Percentiles rank a stretch among this genome's conserved stretches.
phyloP scores from a whole-genome alignment of 2,113 vertebrate genomes.

The Larimichthys crocea region DNA sequence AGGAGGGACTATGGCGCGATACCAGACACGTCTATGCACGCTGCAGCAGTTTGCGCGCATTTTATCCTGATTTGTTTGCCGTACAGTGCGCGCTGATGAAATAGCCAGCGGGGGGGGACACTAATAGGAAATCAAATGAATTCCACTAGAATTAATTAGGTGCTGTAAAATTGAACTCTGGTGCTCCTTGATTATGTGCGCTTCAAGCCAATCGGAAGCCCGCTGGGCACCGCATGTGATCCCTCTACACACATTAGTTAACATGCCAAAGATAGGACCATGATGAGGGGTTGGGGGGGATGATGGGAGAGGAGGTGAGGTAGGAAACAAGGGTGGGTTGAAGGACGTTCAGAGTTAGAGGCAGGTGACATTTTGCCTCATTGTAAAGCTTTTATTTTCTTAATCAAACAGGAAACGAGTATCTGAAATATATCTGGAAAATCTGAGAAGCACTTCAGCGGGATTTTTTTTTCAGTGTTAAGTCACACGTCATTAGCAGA shows the following conservation, averaged over 20 bases:
- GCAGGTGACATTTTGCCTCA: neutral
- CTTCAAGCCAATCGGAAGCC: slow-evolving; percentile 48
- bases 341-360: slow-evolving; percentile 1
- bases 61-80: neutral
- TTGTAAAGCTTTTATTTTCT: neutral
- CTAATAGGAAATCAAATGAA: slow-evolving; percentile 64
- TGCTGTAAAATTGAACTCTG: slow-evolving; percentile 60
- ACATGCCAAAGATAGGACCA: slow-evolving; percentile 43
- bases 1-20: neutral
- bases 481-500: slow-evolving; percentile 43
- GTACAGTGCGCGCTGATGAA: slow-evolving; percentile 9
- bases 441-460: neutral
- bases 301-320: neutral
- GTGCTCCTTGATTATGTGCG: slow-evolving; percentile 65
- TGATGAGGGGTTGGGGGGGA: neutral
- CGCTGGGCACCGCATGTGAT: slow-evolving; percentile 43
- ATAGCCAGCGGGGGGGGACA: slow-evolving; percentile 55
- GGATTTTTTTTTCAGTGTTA: slow-evolving; percentile 14
- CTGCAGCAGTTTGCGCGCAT: neutral
- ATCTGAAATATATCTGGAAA: neutral
- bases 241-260: slow-evolving; percentile 49
- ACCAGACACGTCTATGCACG: neutral
- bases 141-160: slow-evolving; percentile 68
- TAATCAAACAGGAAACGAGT: neutral
- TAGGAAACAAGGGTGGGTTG: neutral